A percentile compares a stretch with the other conserved stretches of the same genome.
These are phyloP conservation scores for Myotis brandtii DNA, from an alignment of 2,113 vertebrate species.

Conservation along the genomic window DNA sequence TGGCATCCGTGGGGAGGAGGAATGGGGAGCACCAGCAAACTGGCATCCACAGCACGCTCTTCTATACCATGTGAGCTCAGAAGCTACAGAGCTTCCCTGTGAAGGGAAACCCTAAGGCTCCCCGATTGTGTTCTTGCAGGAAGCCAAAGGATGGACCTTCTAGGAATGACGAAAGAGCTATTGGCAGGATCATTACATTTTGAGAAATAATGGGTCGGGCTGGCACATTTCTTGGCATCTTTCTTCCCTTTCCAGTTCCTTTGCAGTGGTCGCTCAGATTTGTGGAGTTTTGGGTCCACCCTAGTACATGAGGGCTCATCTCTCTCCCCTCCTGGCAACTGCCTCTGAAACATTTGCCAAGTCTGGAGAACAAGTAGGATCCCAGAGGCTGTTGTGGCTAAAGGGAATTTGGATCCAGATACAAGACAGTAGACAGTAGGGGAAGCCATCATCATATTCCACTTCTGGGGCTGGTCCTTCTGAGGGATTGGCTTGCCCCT, in stretches of 20 bases:
- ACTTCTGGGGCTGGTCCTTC: neutral
- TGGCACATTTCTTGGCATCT: neutral
- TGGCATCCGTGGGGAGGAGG: neutral
- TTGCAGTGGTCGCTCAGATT: neutral
- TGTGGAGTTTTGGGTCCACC: neutral
- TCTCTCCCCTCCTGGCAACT: neutral
- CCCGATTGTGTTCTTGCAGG: neutral
- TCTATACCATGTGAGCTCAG: neutral
- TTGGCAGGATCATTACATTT: neutral
- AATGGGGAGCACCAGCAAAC: neutral
- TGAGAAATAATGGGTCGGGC: neutral
- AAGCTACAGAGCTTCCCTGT: neutral
- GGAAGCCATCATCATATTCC: constrained; percentile 53
- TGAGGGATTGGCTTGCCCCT: constrained; percentile 59
- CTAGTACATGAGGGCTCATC: neutral
- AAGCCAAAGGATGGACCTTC: neutral
- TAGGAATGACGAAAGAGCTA: neutral
- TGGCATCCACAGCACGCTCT: neutral
- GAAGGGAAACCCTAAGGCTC: constrained; percentile 62
- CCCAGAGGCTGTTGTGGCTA: constrained; percentile 36
- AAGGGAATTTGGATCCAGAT: constrained; percentile 73
- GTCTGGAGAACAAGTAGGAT: constrained; percentile 63
- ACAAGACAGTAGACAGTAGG: constrained; percentile 5
- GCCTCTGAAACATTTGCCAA: constrained; percentile 50
- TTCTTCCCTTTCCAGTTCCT: constrained; percentile 58